A percentile compares a stretch with the other conserved stretches of the same genome.
These are phyloP conservation scores for Astropecten irregularis DNA, from an alignment of 53 echinoderm and acorn worm genomes.

Conservation along the genomic window DNA sequence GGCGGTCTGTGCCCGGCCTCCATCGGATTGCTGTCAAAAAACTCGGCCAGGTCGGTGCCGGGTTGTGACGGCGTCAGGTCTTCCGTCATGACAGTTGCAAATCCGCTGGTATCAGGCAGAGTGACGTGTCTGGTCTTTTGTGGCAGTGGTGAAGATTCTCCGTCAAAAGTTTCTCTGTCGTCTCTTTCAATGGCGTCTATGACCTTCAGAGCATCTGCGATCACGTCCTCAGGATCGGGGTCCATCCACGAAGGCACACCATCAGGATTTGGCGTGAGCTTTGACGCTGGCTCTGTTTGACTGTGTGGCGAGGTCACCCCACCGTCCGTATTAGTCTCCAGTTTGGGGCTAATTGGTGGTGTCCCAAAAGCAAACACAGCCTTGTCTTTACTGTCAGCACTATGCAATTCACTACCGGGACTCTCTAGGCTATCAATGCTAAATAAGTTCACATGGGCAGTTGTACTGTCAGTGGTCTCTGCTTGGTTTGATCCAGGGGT, in stretches of 20 bases:
- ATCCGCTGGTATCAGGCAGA: conserved; percentile 77
- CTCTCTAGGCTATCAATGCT: conserved; percentile 91
- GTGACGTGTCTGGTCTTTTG: background rate
- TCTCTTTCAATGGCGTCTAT: conserved; percentile 69
- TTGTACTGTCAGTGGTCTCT: conserved; percentile 3
- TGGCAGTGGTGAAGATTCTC: background rate
- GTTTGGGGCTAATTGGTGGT: conserved; percentile 4
- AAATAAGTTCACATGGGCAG: conserved; percentile 79
- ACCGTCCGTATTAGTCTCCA: background rate
- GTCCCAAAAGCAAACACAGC: conserved; percentile 64
- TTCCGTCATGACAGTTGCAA: conserved; percentile 62
- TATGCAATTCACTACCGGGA: conserved; percentile 53
- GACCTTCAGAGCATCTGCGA: conserved; percentile 78
- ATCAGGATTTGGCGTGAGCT: no score
- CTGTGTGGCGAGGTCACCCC: background rate
- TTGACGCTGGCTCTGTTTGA: background rate
- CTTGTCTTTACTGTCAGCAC: conserved; percentile 58
- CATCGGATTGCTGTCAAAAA: conserved; percentile 52
- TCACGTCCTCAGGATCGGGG: conserved; percentile 66
- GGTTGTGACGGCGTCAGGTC: conserved; percentile 51
- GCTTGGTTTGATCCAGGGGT: background rate
- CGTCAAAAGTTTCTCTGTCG: background rate
- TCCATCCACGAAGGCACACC: conserved; percentile 1
- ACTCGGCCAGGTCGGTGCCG: conserved; percentile 77
- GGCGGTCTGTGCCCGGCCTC: conserved; percentile 12